phyloP scores from a whole-genome alignment of 2,888 invertebrate genomes.

The Drosophila nr. medialis region DNA sequence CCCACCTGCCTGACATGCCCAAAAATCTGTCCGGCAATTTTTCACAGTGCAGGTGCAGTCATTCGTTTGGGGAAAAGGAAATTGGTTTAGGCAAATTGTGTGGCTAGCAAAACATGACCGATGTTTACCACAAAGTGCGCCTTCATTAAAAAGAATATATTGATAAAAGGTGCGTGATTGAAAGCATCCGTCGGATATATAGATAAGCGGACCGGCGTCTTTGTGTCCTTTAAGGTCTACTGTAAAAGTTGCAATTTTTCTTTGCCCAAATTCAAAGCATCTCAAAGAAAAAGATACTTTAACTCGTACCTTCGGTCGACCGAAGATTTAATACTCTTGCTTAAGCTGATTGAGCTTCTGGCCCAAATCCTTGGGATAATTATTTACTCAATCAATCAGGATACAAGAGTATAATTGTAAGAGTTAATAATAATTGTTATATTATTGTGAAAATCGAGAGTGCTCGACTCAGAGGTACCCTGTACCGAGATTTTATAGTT shows the following conservation, averaged over 20 bases:
- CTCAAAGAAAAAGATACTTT: slow-evolving; percentile 22
- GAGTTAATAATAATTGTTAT: neutral
- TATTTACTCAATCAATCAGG: neutral
- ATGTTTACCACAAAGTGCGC: slow-evolving; percentile 54
- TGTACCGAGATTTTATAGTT: neutral
- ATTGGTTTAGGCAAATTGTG: slow-evolving; percentile 84
- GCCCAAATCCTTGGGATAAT: neutral
- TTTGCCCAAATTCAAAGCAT: slow-evolving; percentile 28
- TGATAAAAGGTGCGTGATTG: slow-evolving; percentile 66
- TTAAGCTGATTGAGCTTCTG: neutral
- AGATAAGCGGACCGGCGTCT: slow-evolving; percentile 39
- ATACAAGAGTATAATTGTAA: slow-evolving; percentile 3
- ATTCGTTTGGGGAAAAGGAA: slow-evolving; percentile 63
- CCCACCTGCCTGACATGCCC: slow-evolving; percentile 35
- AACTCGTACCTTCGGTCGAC: slow-evolving; percentile 22
- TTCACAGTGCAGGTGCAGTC: slow-evolving; percentile 63
- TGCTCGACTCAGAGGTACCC: neutral
- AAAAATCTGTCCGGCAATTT: slow-evolving; percentile 63
- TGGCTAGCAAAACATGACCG: slow-evolving; percentile 76
- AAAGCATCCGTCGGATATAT: slow-evolving; percentile 48
- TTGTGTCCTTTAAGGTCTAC: slow-evolving; percentile 9
- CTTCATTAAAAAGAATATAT: slow-evolving; percentile 52
- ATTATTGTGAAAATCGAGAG: neutral
- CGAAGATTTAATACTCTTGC: slow-evolving; percentile 49
- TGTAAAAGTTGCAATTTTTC: slow-evolving; percentile 66